These are phyloP conservation scores for Metalampra italica DNA, from an alignment of 2,888 invertebrate species.

Conservation along the genomic window DNA sequence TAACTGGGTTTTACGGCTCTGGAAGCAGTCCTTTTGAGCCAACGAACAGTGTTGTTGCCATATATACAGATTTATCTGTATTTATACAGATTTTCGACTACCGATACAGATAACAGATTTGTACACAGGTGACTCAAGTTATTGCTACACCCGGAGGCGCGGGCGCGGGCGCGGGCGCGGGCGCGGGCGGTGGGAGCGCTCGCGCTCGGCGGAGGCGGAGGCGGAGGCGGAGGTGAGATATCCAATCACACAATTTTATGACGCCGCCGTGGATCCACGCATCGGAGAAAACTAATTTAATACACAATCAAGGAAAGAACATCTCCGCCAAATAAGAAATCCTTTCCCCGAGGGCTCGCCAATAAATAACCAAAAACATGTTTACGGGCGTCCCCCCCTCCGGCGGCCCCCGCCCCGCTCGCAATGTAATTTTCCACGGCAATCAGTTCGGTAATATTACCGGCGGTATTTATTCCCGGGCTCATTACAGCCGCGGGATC, in stretches of 20 bases:
- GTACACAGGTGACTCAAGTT: too few relatives aligned
- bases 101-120: too few relatives aligned
- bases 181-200: too few relatives aligned
- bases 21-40: too few relatives aligned
- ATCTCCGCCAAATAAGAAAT: constrained; percentile 12
- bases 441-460: constrained; percentile 51
- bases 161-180: too few relatives aligned
- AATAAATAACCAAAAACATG: constrained; percentile 40
- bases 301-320: constrained; percentile 13
- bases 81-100: too few relatives aligned
- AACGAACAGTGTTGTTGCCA: too few relatives aligned
- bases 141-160: too few relatives aligned
- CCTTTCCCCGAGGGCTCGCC: constrained; percentile 14
- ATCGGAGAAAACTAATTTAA: constrained; percentile 14
- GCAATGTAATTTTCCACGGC: constrained; percentile 46
- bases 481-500: constrained; percentile 56
- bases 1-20: too few relatives aligned
- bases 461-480: constrained; percentile 58
- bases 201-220: too few relatives aligned
- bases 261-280: not conserved
- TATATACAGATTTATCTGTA: too few relatives aligned
- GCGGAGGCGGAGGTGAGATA: not conserved
- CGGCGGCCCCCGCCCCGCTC: constrained; percentile 13
- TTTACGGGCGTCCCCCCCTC: constrained; percentile 34
- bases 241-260: not conserved